Base-by-base conservation (phyloP, 2,113 vertebrate genomes). In the Boulengerochromis microlepis region DNA sequence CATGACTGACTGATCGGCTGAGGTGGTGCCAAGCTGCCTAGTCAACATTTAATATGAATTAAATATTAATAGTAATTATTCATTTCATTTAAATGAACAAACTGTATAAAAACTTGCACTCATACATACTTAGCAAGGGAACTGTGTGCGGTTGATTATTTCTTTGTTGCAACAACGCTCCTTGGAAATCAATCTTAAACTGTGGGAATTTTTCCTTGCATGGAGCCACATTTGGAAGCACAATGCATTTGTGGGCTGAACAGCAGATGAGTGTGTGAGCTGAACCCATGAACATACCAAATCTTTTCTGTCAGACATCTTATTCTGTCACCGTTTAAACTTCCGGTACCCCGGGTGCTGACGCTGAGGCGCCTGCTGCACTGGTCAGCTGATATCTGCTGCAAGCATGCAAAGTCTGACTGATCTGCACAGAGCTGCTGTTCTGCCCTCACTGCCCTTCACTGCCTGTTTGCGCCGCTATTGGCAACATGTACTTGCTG, bases 301-400 rank as follows among this genome's bases (percentile, higher is more conserved):
- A 64, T 64, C 2, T 35, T 1, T 64, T 4, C 59, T 35, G 35
- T 33, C 33, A 33, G 3, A 33, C 33, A 33, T 33, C 33, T 33
- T 8, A 33, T 33, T 33, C 33, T 33, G 1, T 3, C 0, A 61
- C 57, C 0, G 57, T 19, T 33, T 19, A 33, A 33, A 4, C 57
- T 0, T 0, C 5, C 5, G 0, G 29, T 10, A 19, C 29, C 57
- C 33, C 1, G 3, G 3, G 57, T 0, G 29, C 18, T 52, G 47
- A 0, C 8, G 47, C 57, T 33, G 57, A 1, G 26, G 15, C 57
- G 5, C 57, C 57, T 61, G 57, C 57, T 59, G 57, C 56, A 59
- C 56, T 6, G 57, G 0, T 31, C 57, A 31, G 5, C 54, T 57
- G 24, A 3, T 59, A 16, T 16, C 56, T 33, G 33, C 33, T 33